A percentile compares a stretch with the other conserved stretches of the same genome.
phyloP scores from a whole-genome alignment of 23 tunicate species.

The Diplosoma virens region DNA sequence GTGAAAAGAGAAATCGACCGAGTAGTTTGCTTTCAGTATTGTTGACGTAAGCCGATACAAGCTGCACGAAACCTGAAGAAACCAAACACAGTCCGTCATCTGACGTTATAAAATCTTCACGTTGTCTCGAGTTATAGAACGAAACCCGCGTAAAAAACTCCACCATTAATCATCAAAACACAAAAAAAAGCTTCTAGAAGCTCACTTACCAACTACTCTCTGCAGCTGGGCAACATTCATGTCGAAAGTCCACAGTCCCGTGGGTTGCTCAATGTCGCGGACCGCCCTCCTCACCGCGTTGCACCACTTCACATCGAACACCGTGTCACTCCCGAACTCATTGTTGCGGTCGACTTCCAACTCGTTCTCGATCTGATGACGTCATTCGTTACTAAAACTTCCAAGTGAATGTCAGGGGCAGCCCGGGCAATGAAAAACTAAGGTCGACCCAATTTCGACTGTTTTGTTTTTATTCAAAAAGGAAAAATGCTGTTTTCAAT shows the following conservation, averaged over 20 bases:
- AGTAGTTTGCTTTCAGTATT: conserved; percentile 38
- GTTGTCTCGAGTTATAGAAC: too few species aligned
- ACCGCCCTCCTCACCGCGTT: conserved; percentile 69
- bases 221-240: conserved; percentile 79
- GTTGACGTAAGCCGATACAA: conserved; percentile 20
- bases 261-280: conserved; percentile 71
- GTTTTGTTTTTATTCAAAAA: too few species aligned
- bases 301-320: conserved; percentile 80
- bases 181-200: too few species aligned
- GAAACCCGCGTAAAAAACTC: too few species aligned
- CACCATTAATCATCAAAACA: too few species aligned
- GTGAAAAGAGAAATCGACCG: conserved; percentile 57
- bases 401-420: not conserved
- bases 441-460: not conserved
- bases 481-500: too few species aligned
- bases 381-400: not conserved
- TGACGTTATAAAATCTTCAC: too few species aligned
- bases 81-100: too few species aligned
- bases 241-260: conserved; percentile 62
- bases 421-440: not conserved
- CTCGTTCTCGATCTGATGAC: conserved; percentile 31
- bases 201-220: conserved; percentile 58
- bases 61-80: conserved; percentile 80
- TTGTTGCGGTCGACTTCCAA: not conserved
- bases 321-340: conserved; percentile 28